phyloP scores from a whole-genome alignment of 2,797 vertebrate species.

The Propithecus deckenii region DNA sequence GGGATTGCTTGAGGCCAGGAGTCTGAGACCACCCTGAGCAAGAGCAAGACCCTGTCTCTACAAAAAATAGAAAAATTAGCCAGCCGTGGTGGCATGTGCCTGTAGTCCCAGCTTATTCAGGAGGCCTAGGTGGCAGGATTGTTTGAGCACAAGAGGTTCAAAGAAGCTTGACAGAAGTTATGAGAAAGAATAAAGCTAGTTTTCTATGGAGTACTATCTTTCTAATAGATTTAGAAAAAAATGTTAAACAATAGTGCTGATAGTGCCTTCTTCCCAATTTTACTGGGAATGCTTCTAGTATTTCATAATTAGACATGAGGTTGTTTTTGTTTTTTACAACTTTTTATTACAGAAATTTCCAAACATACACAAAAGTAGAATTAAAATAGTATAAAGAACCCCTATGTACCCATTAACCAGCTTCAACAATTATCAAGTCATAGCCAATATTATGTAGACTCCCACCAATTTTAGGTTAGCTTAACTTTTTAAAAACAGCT shows the following conservation, averaged over 20 bases:
- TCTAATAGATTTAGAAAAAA: neutral
- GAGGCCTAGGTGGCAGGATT: neutral
- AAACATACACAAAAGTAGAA: too few species aligned
- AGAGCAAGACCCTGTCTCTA: neutral
- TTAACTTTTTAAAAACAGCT: neutral
- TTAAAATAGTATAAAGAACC: too few species aligned
- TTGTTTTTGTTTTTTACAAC: neutral
- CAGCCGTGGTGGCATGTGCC: neutral
- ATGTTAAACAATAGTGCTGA: neutral
- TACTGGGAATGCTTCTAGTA: neutral
- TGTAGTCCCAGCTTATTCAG: neutral
- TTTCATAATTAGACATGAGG: neutral
- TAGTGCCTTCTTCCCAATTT: neutral
- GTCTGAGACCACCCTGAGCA: neutral
- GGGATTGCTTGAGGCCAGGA: neutral
- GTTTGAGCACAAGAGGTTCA: neutral
- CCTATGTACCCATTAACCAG: too few species aligned
- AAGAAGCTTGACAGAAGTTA: neutral
- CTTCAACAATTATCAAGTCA: neutral
- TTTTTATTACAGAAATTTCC: too few species aligned
- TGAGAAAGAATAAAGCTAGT: neutral
- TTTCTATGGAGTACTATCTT: neutral
- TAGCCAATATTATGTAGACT: neutral
- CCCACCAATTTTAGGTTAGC: neutral
- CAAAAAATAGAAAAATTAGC: neutral